These are phyloP conservation scores for Actinia tenebrosa DNA, from an alignment of 64 coral and sea anemone genomes.

Conservation along the genomic window DNA sequence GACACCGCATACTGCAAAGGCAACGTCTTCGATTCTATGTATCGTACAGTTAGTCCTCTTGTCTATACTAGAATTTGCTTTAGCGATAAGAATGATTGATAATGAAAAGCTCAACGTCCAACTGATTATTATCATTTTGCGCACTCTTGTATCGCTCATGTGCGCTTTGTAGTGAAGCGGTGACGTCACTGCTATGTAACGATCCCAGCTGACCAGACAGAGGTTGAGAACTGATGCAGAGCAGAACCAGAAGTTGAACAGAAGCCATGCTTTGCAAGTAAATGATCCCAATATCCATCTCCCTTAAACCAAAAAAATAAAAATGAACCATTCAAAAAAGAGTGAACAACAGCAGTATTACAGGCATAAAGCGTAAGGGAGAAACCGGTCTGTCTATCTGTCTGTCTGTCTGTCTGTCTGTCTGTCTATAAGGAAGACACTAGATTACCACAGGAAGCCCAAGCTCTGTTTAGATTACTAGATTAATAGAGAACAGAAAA, in stretches of 20 bases:
- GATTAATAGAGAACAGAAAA: too few species aligned
- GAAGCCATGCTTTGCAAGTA: slow-evolving; percentile 29
- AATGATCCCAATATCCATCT: slow-evolving; percentile 34
- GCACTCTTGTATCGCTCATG: slow-evolving; percentile 30
- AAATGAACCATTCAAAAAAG: too few species aligned
- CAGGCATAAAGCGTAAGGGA: too few species aligned
- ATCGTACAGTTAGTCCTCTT: neutral
- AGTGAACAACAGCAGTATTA: too few species aligned
- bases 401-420: too few species aligned
- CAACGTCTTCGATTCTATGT: neutral
- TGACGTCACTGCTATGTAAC: slow-evolving; percentile 61
- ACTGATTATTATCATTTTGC: slow-evolving; percentile 13
- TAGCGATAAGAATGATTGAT: slow-evolving; percentile 11
- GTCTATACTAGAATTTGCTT: neutral
- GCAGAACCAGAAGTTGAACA: slow-evolving; percentile 44
- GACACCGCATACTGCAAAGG: neutral
- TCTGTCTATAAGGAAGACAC: too few species aligned
- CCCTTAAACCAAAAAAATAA: neutral
- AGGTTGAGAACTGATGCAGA: slow-evolving; percentile 47
- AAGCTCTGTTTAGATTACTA: too few species aligned
- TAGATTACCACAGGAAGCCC: too few species aligned
- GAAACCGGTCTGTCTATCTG: too few species aligned
- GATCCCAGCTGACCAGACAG: slow-evolving; percentile 56
- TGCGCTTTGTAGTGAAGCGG: slow-evolving; percentile 34
- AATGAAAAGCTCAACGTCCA: slow-evolving; percentile 3